A percentile compares a stretch with the other conserved stretches of the same genome.
phyloP scores from a whole-genome alignment of 2,113 vertebrate genomes.

The Leptobrachium ailaonicum region DNA sequence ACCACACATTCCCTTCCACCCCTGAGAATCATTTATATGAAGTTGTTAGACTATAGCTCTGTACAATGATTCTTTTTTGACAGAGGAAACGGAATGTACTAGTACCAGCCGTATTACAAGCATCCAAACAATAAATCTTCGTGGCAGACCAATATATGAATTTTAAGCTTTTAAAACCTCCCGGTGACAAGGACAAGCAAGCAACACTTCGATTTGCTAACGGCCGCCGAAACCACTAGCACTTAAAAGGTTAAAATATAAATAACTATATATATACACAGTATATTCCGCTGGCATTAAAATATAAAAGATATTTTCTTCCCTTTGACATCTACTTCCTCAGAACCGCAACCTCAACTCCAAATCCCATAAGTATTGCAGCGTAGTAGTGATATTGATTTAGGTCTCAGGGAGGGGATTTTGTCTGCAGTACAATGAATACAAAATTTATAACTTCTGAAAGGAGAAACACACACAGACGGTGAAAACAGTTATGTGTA shows the following conservation, averaged over 20 bases:
- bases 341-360: conserved; percentile 58
- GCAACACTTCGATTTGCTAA: no score
- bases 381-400: conserved; percentile 66
- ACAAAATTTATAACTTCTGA: conserved; percentile 66
- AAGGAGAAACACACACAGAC: conserved; percentile 66
- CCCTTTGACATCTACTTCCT: conserved; percentile 65
- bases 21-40: no score
- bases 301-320: conserved; percentile 59
- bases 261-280: conserved; percentile 45
- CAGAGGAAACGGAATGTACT: background rate
- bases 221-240: background rate
- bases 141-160: background rate
- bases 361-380: conserved; percentile 58
- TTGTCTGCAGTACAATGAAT: conserved; percentile 56
- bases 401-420: conserved; percentile 57
- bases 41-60: no score
- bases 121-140: background rate
- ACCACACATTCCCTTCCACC: no score
- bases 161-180: conserved; percentile 40
- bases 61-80: background rate
- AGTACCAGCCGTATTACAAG: background rate
- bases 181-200: background rate
- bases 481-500: conserved; percentile 63
- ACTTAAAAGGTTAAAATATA: background rate
- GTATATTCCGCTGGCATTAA: conserved; percentile 48